Evolutionary conservation across 2,113 vertebrate species (phyloP).

Genomic region (Notothenia rossii): DNA sequence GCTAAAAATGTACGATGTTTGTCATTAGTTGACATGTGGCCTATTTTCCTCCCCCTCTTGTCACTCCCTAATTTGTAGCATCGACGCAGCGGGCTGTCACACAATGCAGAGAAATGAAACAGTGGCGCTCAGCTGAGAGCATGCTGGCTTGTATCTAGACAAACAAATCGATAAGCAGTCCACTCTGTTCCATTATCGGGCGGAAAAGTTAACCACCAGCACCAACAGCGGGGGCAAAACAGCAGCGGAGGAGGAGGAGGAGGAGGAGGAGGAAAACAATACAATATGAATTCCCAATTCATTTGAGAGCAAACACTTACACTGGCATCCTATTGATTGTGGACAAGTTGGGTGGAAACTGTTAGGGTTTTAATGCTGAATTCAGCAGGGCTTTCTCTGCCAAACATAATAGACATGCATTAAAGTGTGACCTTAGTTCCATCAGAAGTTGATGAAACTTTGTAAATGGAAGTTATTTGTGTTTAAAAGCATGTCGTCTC

Average conservation of each 20-base stretch:
- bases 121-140: constrained; percentile 26
- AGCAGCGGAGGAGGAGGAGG: constrained; percentile 32
- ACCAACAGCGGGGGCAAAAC: constrained; percentile 41
- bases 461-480: constrained; percentile 23
- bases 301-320: constrained; percentile 63
- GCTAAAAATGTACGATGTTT: constrained; percentile 71
- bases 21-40: constrained; percentile 67
- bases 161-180: constrained; percentile 76
- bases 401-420: constrained; percentile 43
- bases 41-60: constrained; percentile 46
- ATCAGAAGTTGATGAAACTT: constrained; percentile 33
- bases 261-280: constrained; percentile 49
- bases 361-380: constrained; percentile 67
- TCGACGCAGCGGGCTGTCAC: constrained; percentile 8
- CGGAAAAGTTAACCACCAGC: constrained; percentile 71
- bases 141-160: constrained; percentile 58
- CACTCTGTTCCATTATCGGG: constrained; percentile 67
- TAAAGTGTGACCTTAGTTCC: constrained; percentile 35
- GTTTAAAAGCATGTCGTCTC: constrained; percentile 17
- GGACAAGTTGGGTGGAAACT: constrained; percentile 64
- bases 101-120: constrained; percentile 50
- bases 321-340: constrained; percentile 66
- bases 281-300: constrained; percentile 71
- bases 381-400: constrained; percentile 44
- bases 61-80: constrained; percentile 59